Percentiles rank a stretch among this genome's conserved stretches.
Conservation (phyloP, 2,888 invertebrate genomes). For the Galerucella calmariensis region DNA sequence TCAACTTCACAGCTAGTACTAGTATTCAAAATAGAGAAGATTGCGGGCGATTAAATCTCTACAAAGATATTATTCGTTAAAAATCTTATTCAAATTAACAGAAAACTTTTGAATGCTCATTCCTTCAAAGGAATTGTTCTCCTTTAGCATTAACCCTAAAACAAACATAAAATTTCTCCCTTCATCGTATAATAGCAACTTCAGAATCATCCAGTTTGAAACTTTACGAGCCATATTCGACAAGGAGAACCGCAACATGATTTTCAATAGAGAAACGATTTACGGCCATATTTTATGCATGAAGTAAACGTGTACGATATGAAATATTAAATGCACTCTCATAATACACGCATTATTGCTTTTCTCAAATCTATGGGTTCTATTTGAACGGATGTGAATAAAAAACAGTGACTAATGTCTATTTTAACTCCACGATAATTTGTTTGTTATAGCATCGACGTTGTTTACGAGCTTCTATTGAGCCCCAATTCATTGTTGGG, state of each 20-base stretch:
- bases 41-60: no score
- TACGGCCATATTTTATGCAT: conserved; percentile 40
- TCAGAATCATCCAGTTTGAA: conserved; percentile 20
- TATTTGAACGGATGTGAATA: background rate
- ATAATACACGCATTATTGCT: conserved; percentile 34
- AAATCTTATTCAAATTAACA: background rate
- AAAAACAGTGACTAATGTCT: conserved; percentile 25
- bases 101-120: background rate
- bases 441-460: conserved; percentile 11
- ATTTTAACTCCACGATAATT: conserved; percentile 19
- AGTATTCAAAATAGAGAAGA: no score
- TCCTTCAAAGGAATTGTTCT: conserved; percentile 20
- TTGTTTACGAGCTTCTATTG: conserved; percentile 3
- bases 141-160: conserved; percentile 17
- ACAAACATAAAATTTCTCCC: conserved; percentile 28
- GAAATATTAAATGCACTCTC: conserved; percentile 33
- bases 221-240: conserved; percentile 37
- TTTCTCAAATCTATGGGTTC: conserved; percentile 23
- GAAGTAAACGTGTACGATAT: conserved; percentile 31
- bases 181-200: conserved; percentile 8
- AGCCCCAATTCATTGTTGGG: background rate
- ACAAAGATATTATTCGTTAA: no score
- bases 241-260: conserved; percentile 38
- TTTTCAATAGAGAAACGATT: conserved; percentile 41
- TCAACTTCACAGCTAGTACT: no score